A percentile compares a stretch with the other conserved stretches of the same genome.
These are phyloP conservation scores for Lophochroa leadbeateri DNA, from an alignment of 2,113 vertebrate species.

Conservation along the genomic window DNA sequence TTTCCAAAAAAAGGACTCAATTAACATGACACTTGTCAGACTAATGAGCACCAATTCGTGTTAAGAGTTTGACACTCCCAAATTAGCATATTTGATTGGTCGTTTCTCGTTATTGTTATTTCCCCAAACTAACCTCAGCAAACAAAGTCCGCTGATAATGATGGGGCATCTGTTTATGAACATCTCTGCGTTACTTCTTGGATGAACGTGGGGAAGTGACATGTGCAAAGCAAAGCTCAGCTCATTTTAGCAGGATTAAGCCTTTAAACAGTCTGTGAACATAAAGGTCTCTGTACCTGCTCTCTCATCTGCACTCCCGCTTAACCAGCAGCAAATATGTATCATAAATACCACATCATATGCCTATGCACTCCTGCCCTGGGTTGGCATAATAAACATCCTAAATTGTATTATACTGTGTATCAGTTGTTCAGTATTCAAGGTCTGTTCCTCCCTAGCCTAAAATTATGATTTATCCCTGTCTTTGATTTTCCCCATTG, in stretches of 20 bases:
- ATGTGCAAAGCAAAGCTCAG: not conserved
- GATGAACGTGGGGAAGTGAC: accelerated
- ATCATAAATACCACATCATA: not conserved
- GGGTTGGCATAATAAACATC: conserved; percentile 34
- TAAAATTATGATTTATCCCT: conserved; percentile 70
- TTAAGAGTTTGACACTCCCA: not conserved
- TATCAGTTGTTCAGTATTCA: conserved; percentile 64
- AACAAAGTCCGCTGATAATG: not conserved
- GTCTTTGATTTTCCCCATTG: conserved; percentile 65
- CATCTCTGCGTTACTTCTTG: not conserved
- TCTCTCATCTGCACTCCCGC: conserved; percentile 6
- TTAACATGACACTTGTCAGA: not conserved
- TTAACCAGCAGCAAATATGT: not conserved
- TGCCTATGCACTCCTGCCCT: conserved; percentile 12
- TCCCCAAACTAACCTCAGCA: not conserved
- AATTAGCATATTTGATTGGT: not conserved
- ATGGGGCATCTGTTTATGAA: not conserved
- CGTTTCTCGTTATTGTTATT: not conserved
- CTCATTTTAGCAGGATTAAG: not conserved
- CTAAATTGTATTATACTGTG: conserved; percentile 54
- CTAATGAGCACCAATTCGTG: not conserved
- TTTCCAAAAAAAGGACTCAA: not conserved
- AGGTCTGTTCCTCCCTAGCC: conserved; percentile 48
- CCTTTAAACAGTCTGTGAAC: not conserved
- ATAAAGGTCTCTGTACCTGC: not conserved